Conservation (phyloP, 2,888 invertebrate genomes). For the Protula sp. region DNA sequence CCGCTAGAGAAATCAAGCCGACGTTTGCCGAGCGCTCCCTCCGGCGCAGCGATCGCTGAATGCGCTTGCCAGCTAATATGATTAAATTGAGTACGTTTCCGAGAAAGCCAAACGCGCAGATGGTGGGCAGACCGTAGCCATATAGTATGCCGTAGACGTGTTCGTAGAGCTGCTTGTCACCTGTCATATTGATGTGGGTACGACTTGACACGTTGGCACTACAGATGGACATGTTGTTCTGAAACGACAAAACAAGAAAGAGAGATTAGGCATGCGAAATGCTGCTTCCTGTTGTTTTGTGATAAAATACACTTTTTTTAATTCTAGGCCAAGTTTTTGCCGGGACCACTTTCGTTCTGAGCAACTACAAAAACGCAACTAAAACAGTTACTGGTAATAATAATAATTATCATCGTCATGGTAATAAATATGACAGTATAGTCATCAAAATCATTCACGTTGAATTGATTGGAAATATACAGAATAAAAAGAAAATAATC, state of each 20-base stretch:
- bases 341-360: too few relatives aligned
- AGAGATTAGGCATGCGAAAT: too few relatives aligned
- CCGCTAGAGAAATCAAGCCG: conserved; percentile 68
- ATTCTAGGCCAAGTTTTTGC: too few relatives aligned
- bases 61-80: conserved; percentile 62
- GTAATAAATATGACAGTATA: too few relatives aligned
- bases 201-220: too few relatives aligned
- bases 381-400: too few relatives aligned
- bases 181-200: conserved; percentile 11
- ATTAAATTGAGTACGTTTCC: conserved; percentile 75
- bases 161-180: conserved; percentile 17
- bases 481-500: too few relatives aligned
- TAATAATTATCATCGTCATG: too few relatives aligned
- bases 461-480: too few relatives aligned
- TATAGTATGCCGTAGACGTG: conserved; percentile 20
- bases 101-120: conserved; percentile 25
- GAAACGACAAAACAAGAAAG: background rate
- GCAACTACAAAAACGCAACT: too few relatives aligned
- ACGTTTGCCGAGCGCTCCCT: conserved; percentile 50
- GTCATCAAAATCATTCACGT: too few relatives aligned
- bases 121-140: conserved; percentile 23
- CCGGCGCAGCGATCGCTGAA: conserved; percentile 18
- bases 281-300: too few relatives aligned
- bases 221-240: background rate
- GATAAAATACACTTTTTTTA: background rate